Evolutionary conservation across 2,113 vertebrate genomes (phyloP), one percentile per base, ranked within the genome.

Genomic region (Aptenodytes patagonicus): DNA sequence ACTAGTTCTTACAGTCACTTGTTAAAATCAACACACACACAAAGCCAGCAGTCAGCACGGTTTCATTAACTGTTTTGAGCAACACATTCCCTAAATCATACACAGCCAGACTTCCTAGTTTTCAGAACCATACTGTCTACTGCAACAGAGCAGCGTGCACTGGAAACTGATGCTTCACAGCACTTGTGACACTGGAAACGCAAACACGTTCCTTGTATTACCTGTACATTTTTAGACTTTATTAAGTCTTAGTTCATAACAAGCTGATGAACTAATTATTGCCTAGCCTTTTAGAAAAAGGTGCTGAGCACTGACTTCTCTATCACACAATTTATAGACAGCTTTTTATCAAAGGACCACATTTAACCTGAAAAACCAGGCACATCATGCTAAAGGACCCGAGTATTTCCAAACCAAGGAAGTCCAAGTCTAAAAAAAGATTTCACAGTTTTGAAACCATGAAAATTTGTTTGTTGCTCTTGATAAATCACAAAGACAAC

Each of bases 281-380:
- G 72, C 11, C 70, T 24, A 52, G 69, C 25, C 71, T 84, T 70
- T 42, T 34, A 77, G 12, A 65, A 72, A 75, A 78, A 71, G 7
- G n/a, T 78, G 60, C 66, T 79, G 65, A 96, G 64, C 32, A 38
- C 26, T 73, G 46, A 62, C 49, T 76, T 75, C 52, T 46, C 69
- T 71, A 17, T 90, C 90, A 66, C 79, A 80, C 70, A 93, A 85
- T 26, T 49, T 61, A 60, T 4, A 88, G 18, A 16, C 17, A 71
- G 51, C 32, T 71, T 96, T 83, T 92, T 78, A 96, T 92, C 93
- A 73, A 75, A 94, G 77, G 51, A 95, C 84, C 90, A 80, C 57
- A 91, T 87, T 90, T 62, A 95, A 94, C 84, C 76, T 90, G 94
- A 93, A 95, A 96, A 96, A 96, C 29, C 70, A 95, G 88, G 47